phyloP scores from a whole-genome alignment of 2,797 vertebrate species.

The Poecilia gillii region DNA sequence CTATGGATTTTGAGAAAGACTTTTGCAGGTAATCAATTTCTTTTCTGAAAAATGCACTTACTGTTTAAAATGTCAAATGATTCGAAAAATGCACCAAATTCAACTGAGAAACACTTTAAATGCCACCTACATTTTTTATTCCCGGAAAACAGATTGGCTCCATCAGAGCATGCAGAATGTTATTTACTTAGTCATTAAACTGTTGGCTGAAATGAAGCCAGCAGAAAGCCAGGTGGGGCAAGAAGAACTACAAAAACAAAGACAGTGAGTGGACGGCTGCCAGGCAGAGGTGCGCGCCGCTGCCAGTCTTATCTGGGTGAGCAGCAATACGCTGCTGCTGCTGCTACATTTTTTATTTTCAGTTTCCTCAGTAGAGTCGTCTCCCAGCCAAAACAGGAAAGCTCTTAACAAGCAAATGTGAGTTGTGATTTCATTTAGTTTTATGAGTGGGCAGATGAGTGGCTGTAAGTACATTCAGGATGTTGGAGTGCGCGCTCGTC shows the following conservation, averaged over 20 bases:
- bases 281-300: conserved; percentile 58
- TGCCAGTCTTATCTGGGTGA: conserved; percentile 68
- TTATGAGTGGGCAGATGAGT: conserved; percentile 56
- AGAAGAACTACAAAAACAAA: conserved; percentile 54
- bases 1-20: no score
- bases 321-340: conserved; percentile 33
- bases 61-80: no score
- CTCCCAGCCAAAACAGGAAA: conserved; percentile 66
- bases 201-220: conserved; percentile 57
- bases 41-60: no score
- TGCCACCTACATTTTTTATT: conserved; percentile 44
- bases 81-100: no score
- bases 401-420: conserved; percentile 67
- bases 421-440: conserved; percentile 65
- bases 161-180: conserved; percentile 63
- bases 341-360: conserved; percentile 66
- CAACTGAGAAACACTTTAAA: conserved; percentile 23
- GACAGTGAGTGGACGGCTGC: conserved; percentile 58
- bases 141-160: conserved; percentile 67
- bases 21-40: no score
- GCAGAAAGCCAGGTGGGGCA: conserved; percentile 68
- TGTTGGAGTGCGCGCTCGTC: conserved; percentile 58
- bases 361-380: conserved; percentile 60
- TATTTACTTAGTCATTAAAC: conserved; percentile 64
- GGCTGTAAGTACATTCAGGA: conserved; percentile 64